These are phyloP conservation scores for Drosophila pachea DNA, from an alignment of 1,140 invertebrate species.

Conservation along the genomic window DNA sequence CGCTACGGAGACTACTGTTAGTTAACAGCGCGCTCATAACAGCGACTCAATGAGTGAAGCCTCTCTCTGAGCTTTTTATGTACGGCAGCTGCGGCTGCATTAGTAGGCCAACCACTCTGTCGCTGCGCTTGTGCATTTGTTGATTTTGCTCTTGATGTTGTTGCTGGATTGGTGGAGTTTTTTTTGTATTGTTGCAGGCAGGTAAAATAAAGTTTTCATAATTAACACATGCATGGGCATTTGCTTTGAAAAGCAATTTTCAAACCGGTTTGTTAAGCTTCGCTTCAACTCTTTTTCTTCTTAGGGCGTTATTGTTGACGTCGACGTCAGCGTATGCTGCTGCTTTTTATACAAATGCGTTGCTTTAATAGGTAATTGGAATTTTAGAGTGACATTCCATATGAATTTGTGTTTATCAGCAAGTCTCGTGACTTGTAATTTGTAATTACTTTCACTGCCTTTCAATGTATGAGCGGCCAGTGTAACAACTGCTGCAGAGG, in stretches of 20 bases:
- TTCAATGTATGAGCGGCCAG: slow-evolving; percentile 35
- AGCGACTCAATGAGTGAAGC: slow-evolving; percentile 23
- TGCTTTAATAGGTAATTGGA: slow-evolving; percentile 39
- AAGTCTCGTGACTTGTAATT: slow-evolving; percentile 56
- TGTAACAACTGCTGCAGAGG: slow-evolving; percentile 23
- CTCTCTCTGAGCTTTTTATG: slow-evolving; percentile 32
- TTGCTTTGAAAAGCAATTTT: slow-evolving; percentile 63
- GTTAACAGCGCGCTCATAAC: slow-evolving; percentile 26
- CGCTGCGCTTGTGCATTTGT: slow-evolving; percentile 41
- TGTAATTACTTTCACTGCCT: slow-evolving; percentile 73
- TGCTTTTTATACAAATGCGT: slow-evolving; percentile 47
- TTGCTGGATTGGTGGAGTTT: slow-evolving; percentile 8
- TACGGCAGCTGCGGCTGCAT: slow-evolving; percentile 40
- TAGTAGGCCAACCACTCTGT: slow-evolving; percentile 70
- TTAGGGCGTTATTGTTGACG: slow-evolving; percentile 51
- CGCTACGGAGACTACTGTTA: slow-evolving; percentile 24
- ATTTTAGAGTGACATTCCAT: slow-evolving; percentile 50
- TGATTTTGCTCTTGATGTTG: slow-evolving; percentile 35
- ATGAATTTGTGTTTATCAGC: slow-evolving; percentile 21
- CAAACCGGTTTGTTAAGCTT: slow-evolving; percentile 60
- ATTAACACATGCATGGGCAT: slow-evolving; percentile 47
- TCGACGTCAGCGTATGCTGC: slow-evolving; percentile 22
- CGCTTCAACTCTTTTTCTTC: slow-evolving; percentile 27
- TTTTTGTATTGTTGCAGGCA: slow-evolving; percentile 36
- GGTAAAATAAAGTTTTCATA: slow-evolving; percentile 60